Evolutionary conservation across 2,797 vertebrate genomes (phyloP).

Genomic region (Distichodus sexfasciatus): DNA sequence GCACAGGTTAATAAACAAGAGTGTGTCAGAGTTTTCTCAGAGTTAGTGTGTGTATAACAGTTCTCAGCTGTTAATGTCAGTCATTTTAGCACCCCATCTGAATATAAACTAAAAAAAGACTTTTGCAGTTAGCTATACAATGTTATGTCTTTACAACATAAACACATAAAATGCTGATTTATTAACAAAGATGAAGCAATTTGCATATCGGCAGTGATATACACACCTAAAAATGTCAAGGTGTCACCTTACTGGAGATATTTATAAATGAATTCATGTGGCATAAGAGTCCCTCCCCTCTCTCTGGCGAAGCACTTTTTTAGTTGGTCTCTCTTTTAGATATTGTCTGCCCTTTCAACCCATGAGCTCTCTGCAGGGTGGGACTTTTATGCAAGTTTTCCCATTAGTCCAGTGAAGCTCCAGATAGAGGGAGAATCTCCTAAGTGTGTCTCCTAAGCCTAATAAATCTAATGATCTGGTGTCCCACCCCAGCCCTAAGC

Average conservation of each 20-base stretch:
- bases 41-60: too few species aligned
- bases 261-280: slow-evolving; percentile 50
- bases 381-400: slow-evolving; percentile 64
- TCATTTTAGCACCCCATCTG: neutral
- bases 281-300: slow-evolving; percentile 22
- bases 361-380: slow-evolving; percentile 63
- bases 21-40: too few species aligned
- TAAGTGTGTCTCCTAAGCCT: neutral
- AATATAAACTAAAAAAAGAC: neutral
- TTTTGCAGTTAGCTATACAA: neutral
- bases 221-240: slow-evolving; percentile 46
- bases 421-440: slow-evolving; percentile 60
- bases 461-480: slow-evolving; percentile 30
- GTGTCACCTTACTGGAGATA: slow-evolving; percentile 58
- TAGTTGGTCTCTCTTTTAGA: slow-evolving; percentile 34
- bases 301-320: slow-evolving; percentile 28
- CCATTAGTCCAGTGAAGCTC: slow-evolving; percentile 61
- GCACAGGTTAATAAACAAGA: too few species aligned
- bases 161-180: neutral
- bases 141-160: neutral
- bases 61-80: neutral
- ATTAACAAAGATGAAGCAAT: too few species aligned
- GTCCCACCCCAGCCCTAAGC: slow-evolving; percentile 20
- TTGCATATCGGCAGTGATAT: slow-evolving; percentile 46
- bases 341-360: slow-evolving; percentile 75